Evolutionary conservation across 2,888 invertebrate species (phyloP), one percentile per base, ranked within the genome.

Genomic region (Sphinx pinastri): DNA sequence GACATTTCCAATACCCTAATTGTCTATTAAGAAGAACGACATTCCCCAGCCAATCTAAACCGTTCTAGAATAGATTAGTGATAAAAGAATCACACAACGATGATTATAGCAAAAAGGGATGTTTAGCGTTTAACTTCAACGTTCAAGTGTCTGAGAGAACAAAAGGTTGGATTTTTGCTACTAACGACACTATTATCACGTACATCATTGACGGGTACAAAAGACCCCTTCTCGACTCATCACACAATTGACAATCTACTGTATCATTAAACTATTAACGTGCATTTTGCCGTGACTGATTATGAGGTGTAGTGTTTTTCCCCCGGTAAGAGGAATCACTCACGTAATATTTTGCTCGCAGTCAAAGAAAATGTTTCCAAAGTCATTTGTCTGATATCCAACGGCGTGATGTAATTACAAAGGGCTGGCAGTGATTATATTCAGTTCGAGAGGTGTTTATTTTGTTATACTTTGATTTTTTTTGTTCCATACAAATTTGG

Each of bases 151-250:
- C 69, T 55, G 68, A 49, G 70, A 72, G 72, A 73, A 75, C 71
- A 72, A 73, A 73, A 71, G 71, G 72, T 47, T 70, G 72, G 73
- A 73, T 75, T 75, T 71, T 74, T 57, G 67, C 71, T 67, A 57
- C 70, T 76, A 75, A 76, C 75, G 75, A 70, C 70, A 73, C 75
- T 74, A 73, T 74, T 75, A 76, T 76, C 73, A 76, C 75, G 73
- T 73, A 70, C 68, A 57, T 16, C 51, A 66, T 67, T 11, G 57
- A n/a, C 19, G 54, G 55, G 19, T 58, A 16, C 31, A 52, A 69
- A 74, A 74, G 66, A 68, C 54, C 70, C 0, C 8, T 52, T 54
- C 60, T 31, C 16, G 38, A 54, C 1, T 10, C 45, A 14, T 19
- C 6, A 16, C 14, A n/a, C 16, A 63, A 14, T n/a, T 16, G 12